Evolutionary conservation across 1,140 invertebrate genomes (phyloP), one percentile per base, ranked within the genome.

Genomic region (Gonioctena quinquepunctata): DNA sequence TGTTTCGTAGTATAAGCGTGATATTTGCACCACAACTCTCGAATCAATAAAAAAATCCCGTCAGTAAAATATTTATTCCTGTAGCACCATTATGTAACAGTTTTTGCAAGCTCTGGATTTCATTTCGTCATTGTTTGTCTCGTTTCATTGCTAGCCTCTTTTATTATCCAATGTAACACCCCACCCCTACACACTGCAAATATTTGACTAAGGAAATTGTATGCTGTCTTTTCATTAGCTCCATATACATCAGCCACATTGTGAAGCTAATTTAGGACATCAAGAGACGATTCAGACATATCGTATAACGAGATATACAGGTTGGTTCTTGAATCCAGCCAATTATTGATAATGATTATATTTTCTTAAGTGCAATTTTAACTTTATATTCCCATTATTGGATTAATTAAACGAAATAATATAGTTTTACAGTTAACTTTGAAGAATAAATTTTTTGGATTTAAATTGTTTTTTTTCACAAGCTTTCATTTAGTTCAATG

Each of bases 161-260:
- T 42, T 42, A 42, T 42, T 42, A 57, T 57, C 25, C 54, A 57
- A 25, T 25, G 25, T 23, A 57, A 57, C 54, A 5, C 54, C 54
- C 22, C 52, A 18, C 2, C 61, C n/a, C 23, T n/a, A 22, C 26
- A 48, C 21, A 64, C 8, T 19, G 22, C 61, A 64, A 64, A 64
- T 64, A 64, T 64, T 64, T 64, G 61, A 64, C 16, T 21, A 19
- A 64, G 61, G 61, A 64, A 64, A 64, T 64, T 64, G 61, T 64
- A 64, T 64, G 61, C 61, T 64, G 61, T 64, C 61, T 64, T 64
- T 64, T 64, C 61, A 64, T 64, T 64, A 64, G 61, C 61, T 64
- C 23, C 26, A 50, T 49, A 21, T 28, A 22, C 61, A 49, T 64
- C 21, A 11, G 23, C 33, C 33, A 22, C 23, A 19, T 22, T 27